Evolutionary conservation across 2,888 invertebrate species (phyloP).

Genomic region (Perizoma affinitatum): DNA sequence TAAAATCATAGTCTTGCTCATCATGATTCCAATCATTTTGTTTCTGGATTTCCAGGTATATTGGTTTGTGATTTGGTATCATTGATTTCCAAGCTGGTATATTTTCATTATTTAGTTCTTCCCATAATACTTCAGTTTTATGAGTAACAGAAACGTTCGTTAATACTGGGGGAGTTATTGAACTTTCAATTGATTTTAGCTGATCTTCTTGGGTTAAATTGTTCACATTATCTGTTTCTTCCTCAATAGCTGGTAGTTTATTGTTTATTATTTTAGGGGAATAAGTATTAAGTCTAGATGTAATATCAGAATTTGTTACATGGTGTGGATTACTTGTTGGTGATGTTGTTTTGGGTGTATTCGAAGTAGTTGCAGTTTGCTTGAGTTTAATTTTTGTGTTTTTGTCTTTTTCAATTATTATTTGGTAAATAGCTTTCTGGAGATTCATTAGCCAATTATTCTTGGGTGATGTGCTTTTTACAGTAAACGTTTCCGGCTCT

Average conservation of each 20-base stretch:
- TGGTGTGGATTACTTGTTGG: neutral
- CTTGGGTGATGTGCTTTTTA: neutral
- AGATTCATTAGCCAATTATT: slow-evolving; percentile 4
- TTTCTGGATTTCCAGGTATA: slow-evolving; percentile 60
- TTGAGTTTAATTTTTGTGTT: slow-evolving; percentile 33
- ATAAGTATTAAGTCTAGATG: neutral
- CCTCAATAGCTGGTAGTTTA: neutral
- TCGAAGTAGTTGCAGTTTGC: neutral
- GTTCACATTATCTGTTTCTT: slow-evolving; percentile 12
- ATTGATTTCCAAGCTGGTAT: slow-evolving; percentile 44
- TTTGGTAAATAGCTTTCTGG: slow-evolving; percentile 18
- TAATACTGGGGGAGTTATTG: slow-evolving; percentile 1
- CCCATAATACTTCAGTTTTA: slow-evolving; percentile 23
- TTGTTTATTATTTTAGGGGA: too few relatives aligned
- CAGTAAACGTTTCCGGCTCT: neutral
- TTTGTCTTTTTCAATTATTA: slow-evolving; percentile 15
- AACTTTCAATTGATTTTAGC: slow-evolving; percentile 8
- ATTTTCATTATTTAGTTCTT: slow-evolving; percentile 33
- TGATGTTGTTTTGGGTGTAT: neutral
- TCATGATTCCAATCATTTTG: slow-evolving; percentile 56
- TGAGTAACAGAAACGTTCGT: slow-evolving; percentile 3
- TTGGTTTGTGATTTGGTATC: slow-evolving; percentile 52
- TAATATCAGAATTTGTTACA: neutral
- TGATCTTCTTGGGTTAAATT: slow-evolving; percentile 14
- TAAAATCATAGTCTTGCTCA: slow-evolving; percentile 52